Evolutionary conservation across 2,888 invertebrate genomes (phyloP).

Genomic region (Graphium colonna): DNA sequence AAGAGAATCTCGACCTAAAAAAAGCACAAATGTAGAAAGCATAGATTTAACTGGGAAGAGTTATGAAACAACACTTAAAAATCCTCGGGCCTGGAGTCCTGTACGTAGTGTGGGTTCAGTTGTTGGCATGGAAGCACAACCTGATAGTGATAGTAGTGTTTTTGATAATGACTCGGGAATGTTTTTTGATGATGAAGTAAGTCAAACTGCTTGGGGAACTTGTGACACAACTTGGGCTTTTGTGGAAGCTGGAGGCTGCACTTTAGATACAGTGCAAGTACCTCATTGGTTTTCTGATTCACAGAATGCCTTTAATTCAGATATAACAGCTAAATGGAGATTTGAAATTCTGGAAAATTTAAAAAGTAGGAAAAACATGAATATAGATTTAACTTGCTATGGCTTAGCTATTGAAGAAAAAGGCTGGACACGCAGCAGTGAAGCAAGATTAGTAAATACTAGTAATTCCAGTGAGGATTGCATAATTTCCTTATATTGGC

Average conservation of each 20-base stretch:
- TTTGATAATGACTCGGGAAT: conserved; percentile 91
- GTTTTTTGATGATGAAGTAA: conserved; percentile 88
- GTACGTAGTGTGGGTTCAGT: conserved; percentile 93
- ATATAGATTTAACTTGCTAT: conserved; percentile 80
- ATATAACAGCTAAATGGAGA: conserved; percentile 87
- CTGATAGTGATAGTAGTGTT: conserved; percentile 90
- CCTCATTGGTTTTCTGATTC: conserved; percentile 89
- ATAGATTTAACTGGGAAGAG: conserved; percentile 83
- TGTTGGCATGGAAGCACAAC: conserved; percentile 91
- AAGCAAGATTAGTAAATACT: conserved; percentile 83
- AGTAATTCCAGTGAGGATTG: conserved; percentile 85
- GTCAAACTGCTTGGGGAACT: conserved; percentile 88
- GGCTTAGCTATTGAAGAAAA: conserved; percentile 90
- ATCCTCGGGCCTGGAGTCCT: conserved; percentile 92
- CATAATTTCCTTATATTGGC: conserved; percentile 90
- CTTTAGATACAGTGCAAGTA: conserved; percentile 84
- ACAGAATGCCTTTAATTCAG: conserved; percentile 79
- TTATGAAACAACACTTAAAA: conserved; percentile 86
- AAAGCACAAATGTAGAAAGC: conserved; percentile 56
- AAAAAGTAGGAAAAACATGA: conserved; percentile 76
- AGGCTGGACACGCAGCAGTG: conserved; percentile 92
- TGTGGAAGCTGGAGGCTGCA: conserved; percentile 90
- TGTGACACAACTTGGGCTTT: conserved; percentile 91
- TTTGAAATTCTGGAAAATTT: conserved; percentile 85
- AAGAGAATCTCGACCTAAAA: conserved; percentile 54